phyloP scores from a whole-genome alignment of 1,140 invertebrate genomes.

The Drosophila pachea region DNA sequence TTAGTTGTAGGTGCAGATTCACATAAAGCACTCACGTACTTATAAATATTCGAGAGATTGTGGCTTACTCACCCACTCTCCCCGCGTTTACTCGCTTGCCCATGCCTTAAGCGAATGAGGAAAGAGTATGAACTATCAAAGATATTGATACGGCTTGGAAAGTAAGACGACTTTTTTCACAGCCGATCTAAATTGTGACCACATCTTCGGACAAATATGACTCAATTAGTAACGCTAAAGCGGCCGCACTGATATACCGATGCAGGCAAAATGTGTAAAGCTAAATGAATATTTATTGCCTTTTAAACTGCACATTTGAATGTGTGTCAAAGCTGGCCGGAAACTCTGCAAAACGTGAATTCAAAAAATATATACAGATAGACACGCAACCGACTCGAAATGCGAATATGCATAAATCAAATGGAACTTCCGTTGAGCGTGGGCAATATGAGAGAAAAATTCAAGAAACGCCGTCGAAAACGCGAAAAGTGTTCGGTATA shows the following conservation, averaged over 20 bases:
- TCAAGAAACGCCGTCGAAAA: constrained; percentile 22
- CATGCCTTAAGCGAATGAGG: constrained; percentile 5
- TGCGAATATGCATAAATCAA: constrained; percentile 67
- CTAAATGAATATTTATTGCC: constrained; percentile 45
- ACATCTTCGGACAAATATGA: constrained; percentile 37
- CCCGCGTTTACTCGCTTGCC: neutral
- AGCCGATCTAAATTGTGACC: constrained; percentile 22
- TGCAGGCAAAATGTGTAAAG: constrained; percentile 1
- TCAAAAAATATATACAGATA: neutral
- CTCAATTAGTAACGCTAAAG: constrained; percentile 55
- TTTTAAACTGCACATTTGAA: constrained; percentile 59
- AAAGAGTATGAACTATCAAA: constrained; percentile 36
- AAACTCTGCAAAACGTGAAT: constrained; percentile 56
- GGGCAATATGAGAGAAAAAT: constrained; percentile 34
- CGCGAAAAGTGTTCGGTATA: constrained; percentile 71
- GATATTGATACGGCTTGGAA: constrained; percentile 67
- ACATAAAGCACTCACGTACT: no score
- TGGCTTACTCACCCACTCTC: no score
- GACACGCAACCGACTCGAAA: constrained; percentile 40
- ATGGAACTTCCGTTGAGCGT: constrained; percentile 65
- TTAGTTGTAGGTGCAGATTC: no score
- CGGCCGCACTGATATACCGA: constrained; percentile 15
- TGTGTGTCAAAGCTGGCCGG: constrained; percentile 64
- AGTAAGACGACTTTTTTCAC: constrained; percentile 40
- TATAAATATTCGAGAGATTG: no score